Percentiles rank a stretch among this genome's conserved stretches.
Evolutionary conservation across 2,888 invertebrate genomes (phyloP).

Genomic region (Scaptomyza parva): DNA sequence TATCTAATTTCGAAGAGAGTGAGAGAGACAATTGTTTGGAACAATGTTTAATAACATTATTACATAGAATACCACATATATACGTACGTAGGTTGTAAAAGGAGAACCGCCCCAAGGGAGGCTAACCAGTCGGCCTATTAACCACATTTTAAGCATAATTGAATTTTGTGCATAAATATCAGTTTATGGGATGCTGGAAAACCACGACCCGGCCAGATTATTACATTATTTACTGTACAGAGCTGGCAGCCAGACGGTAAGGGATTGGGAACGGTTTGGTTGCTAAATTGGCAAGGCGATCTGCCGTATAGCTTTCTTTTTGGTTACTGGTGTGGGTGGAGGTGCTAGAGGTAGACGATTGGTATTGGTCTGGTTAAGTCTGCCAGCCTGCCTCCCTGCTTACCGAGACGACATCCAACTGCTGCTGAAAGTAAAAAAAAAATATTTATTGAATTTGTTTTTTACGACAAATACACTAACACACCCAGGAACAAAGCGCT

Average conservation of each 20-base stretch:
- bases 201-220: conserved; percentile 75
- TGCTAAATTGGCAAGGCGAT: conserved; percentile 22
- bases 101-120: conserved; percentile 41
- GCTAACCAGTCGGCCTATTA: conserved; percentile 71
- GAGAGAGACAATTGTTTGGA: conserved; percentile 8
- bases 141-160: conserved; percentile 80
- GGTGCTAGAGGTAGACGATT: conserved; percentile 54
- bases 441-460: conserved; percentile 72
- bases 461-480: conserved; percentile 47
- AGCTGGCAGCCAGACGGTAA: conserved; percentile 8
- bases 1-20: conserved; percentile 64
- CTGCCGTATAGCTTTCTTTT: conserved; percentile 15
- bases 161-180: conserved; percentile 79
- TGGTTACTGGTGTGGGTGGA: conserved; percentile 4
- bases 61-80: conserved; percentile 1
- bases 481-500: conserved; percentile 32
- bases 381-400: no score
- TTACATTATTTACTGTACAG: conserved; percentile 76
- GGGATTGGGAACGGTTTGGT: conserved; percentile 1
- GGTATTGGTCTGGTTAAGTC: conserved; percentile 19
- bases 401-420: conserved; percentile 13
- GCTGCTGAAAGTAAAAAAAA: conserved; percentile 34
- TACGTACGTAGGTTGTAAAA: conserved; percentile 16
- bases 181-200: conserved; percentile 76
- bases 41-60: conserved; percentile 56